Evolutionary conservation across 1,140 invertebrate genomes (phyloP).

Genomic region (Monochamus saltuarius): DNA sequence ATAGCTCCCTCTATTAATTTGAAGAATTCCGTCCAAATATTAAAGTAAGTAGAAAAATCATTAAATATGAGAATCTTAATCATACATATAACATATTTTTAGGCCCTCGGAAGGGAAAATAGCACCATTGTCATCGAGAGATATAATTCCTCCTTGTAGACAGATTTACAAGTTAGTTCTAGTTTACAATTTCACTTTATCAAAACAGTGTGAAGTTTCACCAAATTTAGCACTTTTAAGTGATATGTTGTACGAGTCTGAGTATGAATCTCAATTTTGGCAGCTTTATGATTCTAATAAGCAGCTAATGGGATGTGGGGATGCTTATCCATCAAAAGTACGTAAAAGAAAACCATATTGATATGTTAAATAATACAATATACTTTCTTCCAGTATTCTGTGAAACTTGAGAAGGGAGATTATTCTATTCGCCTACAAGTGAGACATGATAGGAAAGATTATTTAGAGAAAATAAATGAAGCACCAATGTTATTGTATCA

Average conservation of each 20-base stretch:
- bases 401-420: slow-evolving; percentile 95
- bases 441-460: slow-evolving; percentile 83
- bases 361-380: slow-evolving; percentile 3
- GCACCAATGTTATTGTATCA: slow-evolving; percentile 74
- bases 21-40: slow-evolving; percentile 76
- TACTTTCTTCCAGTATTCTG: slow-evolving; percentile 68
- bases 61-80: too few species aligned
- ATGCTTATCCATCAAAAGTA: slow-evolving; percentile 86
- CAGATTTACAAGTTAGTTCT: slow-evolving; percentile 90
- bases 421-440: slow-evolving; percentile 84
- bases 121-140: slow-evolving; percentile 70
- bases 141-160: slow-evolving; percentile 80
- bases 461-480: slow-evolving; percentile 83
- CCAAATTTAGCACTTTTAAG: slow-evolving; percentile 79
- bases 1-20: slow-evolving; percentile 72
- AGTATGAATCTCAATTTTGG: slow-evolving; percentile 95
- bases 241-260: slow-evolving; percentile 88
- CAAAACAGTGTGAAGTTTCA: slow-evolving; percentile 80
- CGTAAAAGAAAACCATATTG: slow-evolving; percentile 14
- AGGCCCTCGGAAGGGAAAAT: slow-evolving; percentile 82
- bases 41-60: slow-evolving; percentile 60
- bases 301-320: slow-evolving; percentile 78
- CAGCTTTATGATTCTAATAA: slow-evolving; percentile 95
- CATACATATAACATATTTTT: slow-evolving; percentile 44
- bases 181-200: slow-evolving; percentile 81